These are phyloP conservation scores for Cygnus buccinator DNA, from an alignment of 2,113 vertebrate genomes.

Conservation along the genomic window DNA sequence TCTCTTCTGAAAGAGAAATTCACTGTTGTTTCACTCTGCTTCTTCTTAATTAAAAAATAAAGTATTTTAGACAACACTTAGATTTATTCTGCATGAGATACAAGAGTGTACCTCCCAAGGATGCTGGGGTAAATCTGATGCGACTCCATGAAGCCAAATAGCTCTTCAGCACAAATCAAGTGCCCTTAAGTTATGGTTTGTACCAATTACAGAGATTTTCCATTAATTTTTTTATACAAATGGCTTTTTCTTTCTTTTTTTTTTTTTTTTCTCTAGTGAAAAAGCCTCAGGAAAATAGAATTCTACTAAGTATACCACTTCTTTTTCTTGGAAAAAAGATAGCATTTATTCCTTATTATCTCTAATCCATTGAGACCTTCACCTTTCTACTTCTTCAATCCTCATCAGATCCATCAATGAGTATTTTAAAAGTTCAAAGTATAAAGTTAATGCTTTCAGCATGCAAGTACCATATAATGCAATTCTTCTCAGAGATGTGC, in stretches of 20 bases:
- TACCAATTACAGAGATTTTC: background rate
- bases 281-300: background rate
- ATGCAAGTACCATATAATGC: slow-evolving; percentile 34
- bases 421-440: slow-evolving; percentile 52
- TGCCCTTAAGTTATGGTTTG: background rate
- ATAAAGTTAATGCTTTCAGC: slow-evolving; percentile 62
- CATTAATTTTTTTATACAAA: background rate
- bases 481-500: slow-evolving; percentile 33
- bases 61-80: background rate
- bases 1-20: background rate
- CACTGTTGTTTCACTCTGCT: background rate
- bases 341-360: slow-evolving; percentile 35
- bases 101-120: background rate
- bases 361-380: background rate
- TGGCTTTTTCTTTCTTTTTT: background rate
- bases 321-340: background rate
- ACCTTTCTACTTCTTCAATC: slow-evolving; percentile 23
- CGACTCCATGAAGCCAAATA: background rate
- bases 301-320: background rate
- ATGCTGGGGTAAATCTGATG: slow-evolving; percentile 16
- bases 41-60: slow-evolving; percentile 15
- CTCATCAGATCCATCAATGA: slow-evolving; percentile 26
- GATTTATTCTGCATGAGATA: background rate
- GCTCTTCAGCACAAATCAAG: slow-evolving; percentile 31
- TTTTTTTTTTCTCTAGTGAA: background rate